Conservation (phyloP, 2,113 vertebrate genomes). For the Dasypus novemcinctus region DNA sequence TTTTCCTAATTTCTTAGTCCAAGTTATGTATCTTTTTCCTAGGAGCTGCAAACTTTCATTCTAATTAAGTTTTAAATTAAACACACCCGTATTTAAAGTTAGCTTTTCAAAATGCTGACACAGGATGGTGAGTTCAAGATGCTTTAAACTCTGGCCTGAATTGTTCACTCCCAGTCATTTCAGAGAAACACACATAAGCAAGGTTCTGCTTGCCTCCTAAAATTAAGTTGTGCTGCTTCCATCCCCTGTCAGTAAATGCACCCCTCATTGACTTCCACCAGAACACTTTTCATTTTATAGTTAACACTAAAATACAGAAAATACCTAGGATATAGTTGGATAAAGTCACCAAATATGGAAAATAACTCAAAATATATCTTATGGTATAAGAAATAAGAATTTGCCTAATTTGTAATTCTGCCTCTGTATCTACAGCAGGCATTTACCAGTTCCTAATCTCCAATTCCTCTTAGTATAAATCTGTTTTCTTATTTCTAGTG, state of each 20-base stretch:
- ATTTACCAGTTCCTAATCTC: neutral
- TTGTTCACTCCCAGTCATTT: slow-evolving; percentile 13
- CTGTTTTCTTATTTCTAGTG: neutral
- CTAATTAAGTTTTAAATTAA: slow-evolving; percentile 1
- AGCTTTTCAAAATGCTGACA: neutral
- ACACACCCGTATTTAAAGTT: neutral
- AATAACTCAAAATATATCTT: neutral
- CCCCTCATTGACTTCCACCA: neutral
- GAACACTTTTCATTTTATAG: neutral
- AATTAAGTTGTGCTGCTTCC: neutral
- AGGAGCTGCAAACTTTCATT: neutral
- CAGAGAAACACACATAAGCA: neutral
- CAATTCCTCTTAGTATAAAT: neutral
- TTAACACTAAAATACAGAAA: neutral
- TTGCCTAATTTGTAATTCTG: neutral
- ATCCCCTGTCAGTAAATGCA: neutral
- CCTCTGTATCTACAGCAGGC: rapidly evolving
- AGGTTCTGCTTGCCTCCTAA: slow-evolving; percentile 12
- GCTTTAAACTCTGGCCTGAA: neutral
- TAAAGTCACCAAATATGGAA: neutral
- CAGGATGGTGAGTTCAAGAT: neutral
- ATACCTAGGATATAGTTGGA: neutral
- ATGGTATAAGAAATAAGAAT: neutral
- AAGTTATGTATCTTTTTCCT: neutral
- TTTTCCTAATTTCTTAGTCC: neutral